These are phyloP conservation scores for Vesta saturnalis DNA, from an alignment of 2,888 invertebrate genomes.

Conservation along the genomic window DNA sequence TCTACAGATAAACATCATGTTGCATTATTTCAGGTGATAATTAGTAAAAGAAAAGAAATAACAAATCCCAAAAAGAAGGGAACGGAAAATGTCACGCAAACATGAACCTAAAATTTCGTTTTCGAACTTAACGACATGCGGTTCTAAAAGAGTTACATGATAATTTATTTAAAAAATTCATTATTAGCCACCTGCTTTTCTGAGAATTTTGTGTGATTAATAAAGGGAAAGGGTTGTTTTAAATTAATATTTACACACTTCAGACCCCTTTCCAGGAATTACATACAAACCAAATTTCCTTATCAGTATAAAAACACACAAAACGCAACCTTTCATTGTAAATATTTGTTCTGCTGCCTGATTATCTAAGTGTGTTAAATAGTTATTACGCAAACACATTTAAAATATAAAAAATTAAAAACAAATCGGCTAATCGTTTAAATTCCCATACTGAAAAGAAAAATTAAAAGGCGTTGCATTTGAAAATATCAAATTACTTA, in stretches of 20 bases:
- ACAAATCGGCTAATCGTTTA: neutral
- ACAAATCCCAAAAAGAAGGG: neutral
- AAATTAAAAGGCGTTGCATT: neutral
- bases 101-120: neutral
- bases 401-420: neutral
- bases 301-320: constrained; percentile 20
- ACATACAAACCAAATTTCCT: constrained; percentile 5
- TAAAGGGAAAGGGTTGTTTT: constrained; percentile 7
- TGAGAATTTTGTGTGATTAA: constrained; percentile 3
- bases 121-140: neutral
- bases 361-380: constrained; percentile 11
- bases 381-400: neutral
- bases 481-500: neutral
- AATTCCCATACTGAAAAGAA: neutral
- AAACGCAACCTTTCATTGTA: constrained; percentile 16
- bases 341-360: constrained; percentile 16
- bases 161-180: constrained; percentile 4
- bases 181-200: neutral
- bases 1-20: no score
- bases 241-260: constrained; percentile 14
- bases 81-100: constrained; percentile 3
- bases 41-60: no score
- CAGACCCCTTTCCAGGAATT: constrained; percentile 17
- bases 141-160: neutral
- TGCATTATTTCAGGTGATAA: no score